Conservation (phyloP, 64 coral and sea anemone genomes). For the Porites australiensis region DNA sequence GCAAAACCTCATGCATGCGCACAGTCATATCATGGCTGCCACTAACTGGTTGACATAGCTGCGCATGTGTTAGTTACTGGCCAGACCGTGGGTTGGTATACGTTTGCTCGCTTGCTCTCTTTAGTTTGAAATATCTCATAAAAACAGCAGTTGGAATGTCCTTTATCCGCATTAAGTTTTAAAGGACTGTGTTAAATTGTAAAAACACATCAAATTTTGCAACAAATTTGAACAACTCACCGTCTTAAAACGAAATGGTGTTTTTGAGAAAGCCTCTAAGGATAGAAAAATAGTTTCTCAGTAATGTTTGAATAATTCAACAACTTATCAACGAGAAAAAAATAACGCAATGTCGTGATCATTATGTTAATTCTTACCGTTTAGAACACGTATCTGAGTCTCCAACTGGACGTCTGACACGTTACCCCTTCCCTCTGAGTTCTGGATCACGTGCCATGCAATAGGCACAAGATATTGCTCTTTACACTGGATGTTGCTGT, state of each 20-base stretch:
- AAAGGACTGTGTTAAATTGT: not conserved
- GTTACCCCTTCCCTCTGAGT: conserved; percentile 43
- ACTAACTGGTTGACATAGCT: too few species aligned
- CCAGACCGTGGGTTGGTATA: too few species aligned
- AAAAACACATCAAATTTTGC: not conserved
- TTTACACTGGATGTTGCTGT: conserved; percentile 26
- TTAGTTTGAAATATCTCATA: too few species aligned
- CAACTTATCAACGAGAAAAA: too few species aligned
- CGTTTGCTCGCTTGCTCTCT: too few species aligned
- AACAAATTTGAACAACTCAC: conserved; percentile 2
- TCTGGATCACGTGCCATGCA: conserved; percentile 58
- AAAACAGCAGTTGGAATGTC: not conserved
- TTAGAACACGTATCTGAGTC: conserved; percentile 50
- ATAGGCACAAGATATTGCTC: conserved; percentile 63
- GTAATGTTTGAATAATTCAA: too few species aligned
- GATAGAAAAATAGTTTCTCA: not conserved
- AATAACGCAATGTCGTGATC: not conserved
- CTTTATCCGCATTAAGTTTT: not conserved
- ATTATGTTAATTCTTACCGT: conserved; percentile 20
- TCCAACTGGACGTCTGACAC: conserved; percentile 31
- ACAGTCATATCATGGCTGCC: too few species aligned
- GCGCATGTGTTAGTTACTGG: too few species aligned
- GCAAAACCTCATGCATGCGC: too few species aligned
- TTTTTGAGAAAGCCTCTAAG: conserved; percentile 51
- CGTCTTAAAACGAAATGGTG: conserved; percentile 61